These are phyloP conservation scores for Philopotamus ludificatus DNA, from an alignment of 1,140 invertebrate species.

Conservation along the genomic window DNA sequence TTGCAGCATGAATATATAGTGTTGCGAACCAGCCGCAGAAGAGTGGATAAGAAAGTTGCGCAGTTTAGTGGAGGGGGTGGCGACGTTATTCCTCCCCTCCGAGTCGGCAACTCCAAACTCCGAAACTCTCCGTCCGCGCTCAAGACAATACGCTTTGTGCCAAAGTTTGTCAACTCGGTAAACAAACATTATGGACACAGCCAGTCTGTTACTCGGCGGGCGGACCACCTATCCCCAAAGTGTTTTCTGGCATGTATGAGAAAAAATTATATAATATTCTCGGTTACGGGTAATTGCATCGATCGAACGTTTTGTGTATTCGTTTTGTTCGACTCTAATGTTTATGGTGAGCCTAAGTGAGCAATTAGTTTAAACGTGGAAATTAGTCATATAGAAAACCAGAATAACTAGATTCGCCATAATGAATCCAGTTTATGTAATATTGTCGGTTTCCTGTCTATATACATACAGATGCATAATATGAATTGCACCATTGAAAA, in stretches of 20 bases:
- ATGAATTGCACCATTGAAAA: too few species aligned
- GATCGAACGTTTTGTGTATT: too few species aligned
- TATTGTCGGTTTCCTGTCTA: not conserved
- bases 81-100: not conserved
- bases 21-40: constrained; percentile 3
- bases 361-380: too few species aligned
- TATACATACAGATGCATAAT: too few species aligned
- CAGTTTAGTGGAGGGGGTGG: constrained; percentile 5
- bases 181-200: constrained; percentile 40
- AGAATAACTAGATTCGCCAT: not conserved
- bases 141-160: constrained; percentile 38
- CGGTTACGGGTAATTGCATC: too few species aligned
- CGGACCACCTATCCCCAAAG: not conserved
- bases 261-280: too few species aligned
- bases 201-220: not conserved
- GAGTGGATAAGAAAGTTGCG: constrained; percentile 15
- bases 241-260: not conserved
- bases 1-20: constrained; percentile 11
- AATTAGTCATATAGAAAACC: not conserved
- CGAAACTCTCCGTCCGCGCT: constrained; percentile 7
- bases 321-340: too few species aligned
- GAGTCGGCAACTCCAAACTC: not conserved
- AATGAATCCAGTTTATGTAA: not conserved
- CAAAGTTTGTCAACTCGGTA: constrained; percentile 33
- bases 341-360: too few species aligned